Conservation (phyloP, 2,797 vertebrate genomes). For the Hypotaenidia philippensis region DNA sequence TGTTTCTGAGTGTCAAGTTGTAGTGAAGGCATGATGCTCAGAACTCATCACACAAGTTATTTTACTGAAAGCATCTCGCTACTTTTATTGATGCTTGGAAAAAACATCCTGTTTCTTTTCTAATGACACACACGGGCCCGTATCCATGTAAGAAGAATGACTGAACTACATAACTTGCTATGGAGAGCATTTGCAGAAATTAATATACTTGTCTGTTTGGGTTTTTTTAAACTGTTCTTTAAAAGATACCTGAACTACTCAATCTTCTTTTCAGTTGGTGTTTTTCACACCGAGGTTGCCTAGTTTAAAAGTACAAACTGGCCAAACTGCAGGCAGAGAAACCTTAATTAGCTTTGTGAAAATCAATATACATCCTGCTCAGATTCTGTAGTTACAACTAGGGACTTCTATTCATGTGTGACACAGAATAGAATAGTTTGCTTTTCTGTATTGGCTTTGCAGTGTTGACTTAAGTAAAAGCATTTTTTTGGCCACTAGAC, state of each 20-base stretch:
- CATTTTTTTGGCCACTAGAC: background rate
- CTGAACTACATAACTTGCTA: background rate
- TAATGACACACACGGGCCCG: background rate
- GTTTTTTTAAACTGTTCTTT: background rate
- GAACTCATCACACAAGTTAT: background rate
- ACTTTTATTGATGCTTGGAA: background rate
- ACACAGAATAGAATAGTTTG: background rate
- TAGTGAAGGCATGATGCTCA: background rate
- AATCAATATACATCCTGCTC: background rate
- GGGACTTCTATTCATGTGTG: background rate
- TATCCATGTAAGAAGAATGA: background rate
- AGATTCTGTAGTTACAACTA: background rate
- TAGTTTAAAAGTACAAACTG: background rate
- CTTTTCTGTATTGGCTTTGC: background rate
- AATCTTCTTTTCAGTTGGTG: background rate
- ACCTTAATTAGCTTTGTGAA: background rate
- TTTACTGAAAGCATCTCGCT: background rate
- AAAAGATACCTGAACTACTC: background rate
- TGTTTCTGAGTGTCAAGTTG: background rate
- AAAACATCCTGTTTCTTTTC: background rate
- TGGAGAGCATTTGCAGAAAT: background rate
- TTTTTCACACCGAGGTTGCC: background rate
- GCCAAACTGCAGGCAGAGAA: background rate
- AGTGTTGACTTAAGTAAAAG: conserved; percentile 45
- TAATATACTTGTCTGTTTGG: background rate